These are phyloP conservation scores for Procambarus clarkii DNA, from an alignment of 1,140 invertebrate genomes.

Conservation along the genomic window DNA sequence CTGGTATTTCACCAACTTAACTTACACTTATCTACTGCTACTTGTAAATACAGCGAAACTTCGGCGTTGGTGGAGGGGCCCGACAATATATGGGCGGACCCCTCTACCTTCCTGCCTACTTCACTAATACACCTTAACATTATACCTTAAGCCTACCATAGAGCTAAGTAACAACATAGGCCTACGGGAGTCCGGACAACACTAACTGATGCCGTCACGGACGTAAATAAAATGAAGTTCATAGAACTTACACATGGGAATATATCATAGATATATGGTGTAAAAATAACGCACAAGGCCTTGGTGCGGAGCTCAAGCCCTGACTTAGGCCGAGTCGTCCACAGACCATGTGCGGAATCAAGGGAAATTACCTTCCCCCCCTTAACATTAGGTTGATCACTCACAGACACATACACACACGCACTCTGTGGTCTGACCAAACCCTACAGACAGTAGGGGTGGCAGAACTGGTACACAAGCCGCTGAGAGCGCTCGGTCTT, in stretches of 20 bases:
- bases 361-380: slow-evolving; percentile 73
- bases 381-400: slow-evolving; percentile 63
- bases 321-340: slow-evolving; percentile 5
- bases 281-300: slow-evolving; percentile 71
- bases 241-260: slow-evolving; percentile 92
- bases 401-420: slow-evolving; percentile 45
- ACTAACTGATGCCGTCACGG: slow-evolving; percentile 57
- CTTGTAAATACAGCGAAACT: neutral
- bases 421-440: slow-evolving; percentile 43
- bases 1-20: too few relatives aligned
- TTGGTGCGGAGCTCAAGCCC: slow-evolving; percentile 38
- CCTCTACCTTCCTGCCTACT: neutral
- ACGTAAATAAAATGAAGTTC: slow-evolving; percentile 79
- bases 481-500: slow-evolving; percentile 98
- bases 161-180: slow-evolving; percentile 47
- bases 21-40: too few relatives aligned
- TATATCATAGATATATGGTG: slow-evolving; percentile 93
- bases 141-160: neutral
- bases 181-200: slow-evolving; percentile 54
- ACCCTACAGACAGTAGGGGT: slow-evolving; percentile 89
- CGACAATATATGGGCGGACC: neutral
- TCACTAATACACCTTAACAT: neutral
- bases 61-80: neutral
- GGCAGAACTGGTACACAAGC: slow-evolving; percentile 99
- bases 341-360: slow-evolving; percentile 57